Conservation (phyloP, 2,888 invertebrate species). For the Scaptomyza parva region DNA sequence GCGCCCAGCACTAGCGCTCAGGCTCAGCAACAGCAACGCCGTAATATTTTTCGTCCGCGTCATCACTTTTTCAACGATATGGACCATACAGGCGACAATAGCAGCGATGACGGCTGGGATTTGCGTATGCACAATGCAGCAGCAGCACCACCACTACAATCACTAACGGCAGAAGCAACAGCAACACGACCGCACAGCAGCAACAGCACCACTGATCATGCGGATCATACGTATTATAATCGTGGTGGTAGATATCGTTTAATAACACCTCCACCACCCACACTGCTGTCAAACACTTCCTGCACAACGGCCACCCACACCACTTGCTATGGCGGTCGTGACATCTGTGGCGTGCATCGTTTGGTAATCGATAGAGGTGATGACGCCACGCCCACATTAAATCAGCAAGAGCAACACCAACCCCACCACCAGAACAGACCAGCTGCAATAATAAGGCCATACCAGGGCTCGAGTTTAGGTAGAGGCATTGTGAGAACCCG, state of each 20-base stretch:
- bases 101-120: slow-evolving; percentile 75
- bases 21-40: slow-evolving; percentile 50
- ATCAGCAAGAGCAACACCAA: slow-evolving; percentile 23
- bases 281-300: slow-evolving; percentile 49
- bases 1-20: slow-evolving; percentile 76
- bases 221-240: slow-evolving; percentile 67
- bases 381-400: slow-evolving; percentile 14
- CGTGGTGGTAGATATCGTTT: slow-evolving; percentile 41
- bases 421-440: slow-evolving; percentile 3
- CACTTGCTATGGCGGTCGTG: slow-evolving; percentile 61
- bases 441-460: slow-evolving; percentile 30
- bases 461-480: slow-evolving; percentile 11
- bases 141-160: slow-evolving; percentile 8
- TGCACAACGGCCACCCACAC: slow-evolving; percentile 71
- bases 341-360: slow-evolving; percentile 57
- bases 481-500: slow-evolving; percentile 45
- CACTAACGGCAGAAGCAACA: slow-evolving; percentile 5
- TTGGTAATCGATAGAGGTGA: slow-evolving; percentile 16
- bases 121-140: slow-evolving; percentile 55
- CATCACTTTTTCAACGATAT: slow-evolving; percentile 1
- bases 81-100: slow-evolving; percentile 55
- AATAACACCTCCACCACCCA: slow-evolving; percentile 7
- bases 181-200: slow-evolving; percentile 19
- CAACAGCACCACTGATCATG: slow-evolving; percentile 41
- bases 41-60: slow-evolving; percentile 8